phyloP scores from a whole-genome alignment of 2,113 vertebrate species.

The Beaufortia kweichowensis region DNA sequence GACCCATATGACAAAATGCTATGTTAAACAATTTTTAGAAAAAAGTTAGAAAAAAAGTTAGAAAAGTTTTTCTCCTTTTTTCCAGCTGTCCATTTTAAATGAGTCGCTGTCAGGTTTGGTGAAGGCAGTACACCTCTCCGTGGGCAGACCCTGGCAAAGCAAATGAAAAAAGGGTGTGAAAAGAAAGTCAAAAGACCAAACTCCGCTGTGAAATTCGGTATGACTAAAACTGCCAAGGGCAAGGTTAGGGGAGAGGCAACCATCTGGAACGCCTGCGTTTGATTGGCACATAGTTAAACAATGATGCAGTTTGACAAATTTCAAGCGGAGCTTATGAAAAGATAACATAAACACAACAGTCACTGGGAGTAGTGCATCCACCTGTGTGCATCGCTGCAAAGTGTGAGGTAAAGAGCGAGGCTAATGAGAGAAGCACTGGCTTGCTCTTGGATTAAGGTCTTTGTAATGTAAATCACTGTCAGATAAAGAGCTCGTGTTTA shows the following conservation, averaged over 20 bases:
- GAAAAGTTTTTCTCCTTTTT: slow-evolving; percentile 67
- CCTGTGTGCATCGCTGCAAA: slow-evolving; percentile 81
- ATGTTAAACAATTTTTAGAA: slow-evolving; percentile 78
- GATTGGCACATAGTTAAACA: slow-evolving; percentile 90
- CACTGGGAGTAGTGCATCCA: slow-evolving; percentile 80
- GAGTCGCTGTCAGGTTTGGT: slow-evolving; percentile 53
- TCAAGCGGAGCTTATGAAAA: slow-evolving; percentile 90
- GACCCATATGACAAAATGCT: slow-evolving; percentile 62
- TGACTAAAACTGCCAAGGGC: slow-evolving; percentile 81
- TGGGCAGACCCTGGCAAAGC: slow-evolving; percentile 45
- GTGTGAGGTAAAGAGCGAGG: slow-evolving; percentile 84
- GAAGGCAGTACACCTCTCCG: slow-evolving; percentile 76
- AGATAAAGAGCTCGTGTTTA: slow-evolving; percentile 85
- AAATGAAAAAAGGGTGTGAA: slow-evolving; percentile 46
- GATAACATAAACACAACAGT: slow-evolving; percentile 87
- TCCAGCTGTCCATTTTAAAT: slow-evolving; percentile 74
- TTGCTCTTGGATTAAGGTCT: slow-evolving; percentile 79
- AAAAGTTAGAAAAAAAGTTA: no score
- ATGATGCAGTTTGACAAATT: slow-evolving; percentile 95
- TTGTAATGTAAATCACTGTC: slow-evolving; percentile 83
- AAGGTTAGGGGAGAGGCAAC: slow-evolving; percentile 77
- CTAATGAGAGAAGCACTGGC: slow-evolving; percentile 82
- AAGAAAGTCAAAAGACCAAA: slow-evolving; percentile 53
- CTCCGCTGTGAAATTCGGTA: slow-evolving; percentile 70
- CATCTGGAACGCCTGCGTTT: slow-evolving; percentile 84